Percentiles rank a stretch among this genome's conserved stretches.
phyloP scores from a whole-genome alignment of 2,888 invertebrate species.

The Azorinus chamasolen region DNA sequence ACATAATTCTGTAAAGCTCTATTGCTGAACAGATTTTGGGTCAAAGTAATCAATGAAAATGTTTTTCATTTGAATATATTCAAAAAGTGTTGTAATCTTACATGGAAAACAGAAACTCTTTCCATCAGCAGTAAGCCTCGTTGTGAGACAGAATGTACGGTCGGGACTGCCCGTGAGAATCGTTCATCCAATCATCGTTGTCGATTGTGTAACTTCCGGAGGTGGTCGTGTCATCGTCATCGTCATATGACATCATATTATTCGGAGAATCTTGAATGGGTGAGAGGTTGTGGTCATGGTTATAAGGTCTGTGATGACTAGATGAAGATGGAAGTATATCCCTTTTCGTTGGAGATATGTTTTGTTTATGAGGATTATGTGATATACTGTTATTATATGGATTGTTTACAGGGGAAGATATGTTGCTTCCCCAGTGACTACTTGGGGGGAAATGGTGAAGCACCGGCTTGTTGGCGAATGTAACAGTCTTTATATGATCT shows the following conservation, averaged over 20 bases:
- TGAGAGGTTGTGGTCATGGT: slow-evolving; percentile 35
- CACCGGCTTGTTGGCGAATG: slow-evolving; percentile 61
- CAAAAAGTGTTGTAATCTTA: too few species aligned
- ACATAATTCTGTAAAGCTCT: too few species aligned
- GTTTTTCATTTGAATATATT: too few species aligned
- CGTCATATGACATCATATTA: slow-evolving; percentile 59
- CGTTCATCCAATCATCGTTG: slow-evolving; percentile 62
- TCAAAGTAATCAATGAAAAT: too few species aligned
- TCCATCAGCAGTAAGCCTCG: slow-evolving; percentile 62
- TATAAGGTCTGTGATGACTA: slow-evolving; percentile 17
- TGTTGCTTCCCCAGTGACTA: slow-evolving; percentile 42
- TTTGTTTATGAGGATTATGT: slow-evolving; percentile 27
- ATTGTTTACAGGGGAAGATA: slow-evolving; percentile 24
- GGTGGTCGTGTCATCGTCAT: slow-evolving; percentile 65
- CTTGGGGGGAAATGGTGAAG: slow-evolving; percentile 55
- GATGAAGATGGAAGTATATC: slow-evolving; percentile 31
- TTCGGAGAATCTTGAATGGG: slow-evolving; percentile 40
- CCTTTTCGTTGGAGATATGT: slow-evolving; percentile 25
- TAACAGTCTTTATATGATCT: slow-evolving; percentile 67
- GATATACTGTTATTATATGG: slow-evolving; percentile 15
- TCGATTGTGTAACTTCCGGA: slow-evolving; percentile 66
- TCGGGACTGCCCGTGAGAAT: slow-evolving; percentile 31
- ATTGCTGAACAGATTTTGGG: too few species aligned
- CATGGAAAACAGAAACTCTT: too few species aligned
- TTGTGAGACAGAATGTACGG: slow-evolving; percentile 57